Conservation (phyloP, 1,140 invertebrate species). For the Polyergus mexicanus region DNA sequence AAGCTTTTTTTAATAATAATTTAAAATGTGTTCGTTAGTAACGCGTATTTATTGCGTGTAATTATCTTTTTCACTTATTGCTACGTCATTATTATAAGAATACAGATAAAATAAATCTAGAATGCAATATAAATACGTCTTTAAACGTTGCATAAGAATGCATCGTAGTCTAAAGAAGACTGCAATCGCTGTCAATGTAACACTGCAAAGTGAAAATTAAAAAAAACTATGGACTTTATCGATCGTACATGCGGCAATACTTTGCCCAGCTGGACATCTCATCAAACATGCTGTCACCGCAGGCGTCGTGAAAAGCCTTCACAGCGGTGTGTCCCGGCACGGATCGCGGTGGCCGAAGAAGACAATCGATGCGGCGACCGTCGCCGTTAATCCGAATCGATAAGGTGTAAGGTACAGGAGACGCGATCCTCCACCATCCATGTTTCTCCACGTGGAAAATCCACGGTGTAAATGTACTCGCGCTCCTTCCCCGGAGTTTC, state of each 20-base stretch:
- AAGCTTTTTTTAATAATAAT: background rate
- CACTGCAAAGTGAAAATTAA: background rate
- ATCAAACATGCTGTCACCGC: constrained; percentile 22
- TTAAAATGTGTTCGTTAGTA: background rate
- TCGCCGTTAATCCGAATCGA: constrained; percentile 49
- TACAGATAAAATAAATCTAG: too few relatives aligned
- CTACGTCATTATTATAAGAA: too few relatives aligned
- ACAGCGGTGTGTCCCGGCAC: background rate
- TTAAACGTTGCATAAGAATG: background rate
- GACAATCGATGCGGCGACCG: constrained; percentile 35
- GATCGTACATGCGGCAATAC: constrained; percentile 15
- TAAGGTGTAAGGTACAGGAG: background rate
- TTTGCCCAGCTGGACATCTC: constrained; percentile 18
- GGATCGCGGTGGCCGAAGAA: background rate
- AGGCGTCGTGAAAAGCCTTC: constrained; percentile 5
- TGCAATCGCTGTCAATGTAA: background rate
- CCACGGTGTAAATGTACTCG: constrained; percentile 44
- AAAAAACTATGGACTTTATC: background rate
- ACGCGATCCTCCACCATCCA: background rate
- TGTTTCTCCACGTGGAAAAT: constrained; percentile 37
- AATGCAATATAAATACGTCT: too few relatives aligned
- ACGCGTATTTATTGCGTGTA: background rate
- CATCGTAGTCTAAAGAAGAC: background rate
- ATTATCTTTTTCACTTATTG: too few relatives aligned
- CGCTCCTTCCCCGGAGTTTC: background rate